These are phyloP conservation scores for Volucella bombylans DNA, from an alignment of 2,888 invertebrate genomes.

Conservation along the genomic window DNA sequence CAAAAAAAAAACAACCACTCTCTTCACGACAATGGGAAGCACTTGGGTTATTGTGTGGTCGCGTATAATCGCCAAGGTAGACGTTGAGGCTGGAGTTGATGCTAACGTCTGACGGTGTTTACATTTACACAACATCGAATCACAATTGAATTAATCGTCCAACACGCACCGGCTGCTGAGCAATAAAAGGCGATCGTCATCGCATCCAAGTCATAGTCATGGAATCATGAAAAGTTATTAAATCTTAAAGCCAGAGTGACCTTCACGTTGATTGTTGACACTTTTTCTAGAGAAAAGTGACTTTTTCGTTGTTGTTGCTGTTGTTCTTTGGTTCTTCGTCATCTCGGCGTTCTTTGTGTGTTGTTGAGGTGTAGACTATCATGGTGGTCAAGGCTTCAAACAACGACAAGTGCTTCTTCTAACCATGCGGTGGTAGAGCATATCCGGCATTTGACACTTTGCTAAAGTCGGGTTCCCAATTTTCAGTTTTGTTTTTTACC, in stretches of 20 bases:
- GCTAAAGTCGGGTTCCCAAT: constrained; percentile 28
- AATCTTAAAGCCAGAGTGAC: constrained; percentile 40
- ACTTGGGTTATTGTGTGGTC: constrained; percentile 11
- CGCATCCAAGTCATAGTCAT: no score
- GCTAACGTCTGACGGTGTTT: constrained; percentile 5
- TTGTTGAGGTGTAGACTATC: constrained; percentile 14
- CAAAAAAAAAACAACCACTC: not conserved
- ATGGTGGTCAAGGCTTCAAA: constrained; percentile 41
- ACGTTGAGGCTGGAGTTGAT: not conserved
- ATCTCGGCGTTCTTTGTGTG: not conserved
- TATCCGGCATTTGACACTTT: constrained; percentile 56
- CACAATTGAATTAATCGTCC: constrained; percentile 63
- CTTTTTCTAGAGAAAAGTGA: constrained; percentile 53
- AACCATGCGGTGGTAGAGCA: constrained; percentile 30
- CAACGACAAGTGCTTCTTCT: constrained; percentile 48
- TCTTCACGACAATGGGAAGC: constrained; percentile 21
- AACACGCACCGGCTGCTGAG: constrained; percentile 35
- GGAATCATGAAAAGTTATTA: constrained; percentile 18
- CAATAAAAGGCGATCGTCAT: constrained; percentile 7
- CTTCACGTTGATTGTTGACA: constrained; percentile 64
- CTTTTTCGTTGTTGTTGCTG: constrained; percentile 5
- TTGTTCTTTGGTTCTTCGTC: constrained; percentile 11
- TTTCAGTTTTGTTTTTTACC: constrained; percentile 17
- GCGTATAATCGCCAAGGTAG: constrained; percentile 27
- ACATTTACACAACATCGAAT: constrained; percentile 38